Percentiles rank a stretch among this genome's conserved stretches.
Conservation (phyloP, 1,140 invertebrate species). For the Phymastichus coffea region DNA sequence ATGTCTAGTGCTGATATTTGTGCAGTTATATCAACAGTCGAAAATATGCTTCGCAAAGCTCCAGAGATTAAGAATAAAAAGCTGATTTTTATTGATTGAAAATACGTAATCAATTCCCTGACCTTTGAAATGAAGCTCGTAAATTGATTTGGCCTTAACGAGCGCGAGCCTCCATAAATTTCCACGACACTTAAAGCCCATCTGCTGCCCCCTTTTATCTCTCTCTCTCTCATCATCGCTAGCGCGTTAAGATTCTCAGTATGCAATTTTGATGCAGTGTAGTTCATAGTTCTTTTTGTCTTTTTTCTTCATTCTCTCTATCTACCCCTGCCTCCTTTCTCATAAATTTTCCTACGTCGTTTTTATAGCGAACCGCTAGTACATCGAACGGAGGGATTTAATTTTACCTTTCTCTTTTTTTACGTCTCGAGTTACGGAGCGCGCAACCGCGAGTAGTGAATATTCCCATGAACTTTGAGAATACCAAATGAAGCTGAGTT, state of each 20-base stretch:
- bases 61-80: too few species aligned
- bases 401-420: background rate
- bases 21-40: too few species aligned
- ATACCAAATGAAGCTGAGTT: constrained; percentile 11
- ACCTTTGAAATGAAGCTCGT: constrained; percentile 5
- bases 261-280: constrained; percentile 24
- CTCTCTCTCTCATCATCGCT: background rate
- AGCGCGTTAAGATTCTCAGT: constrained; percentile 14
- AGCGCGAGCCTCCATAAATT: constrained; percentile 19
- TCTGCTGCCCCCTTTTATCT: constrained; percentile 11
- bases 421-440: background rate
- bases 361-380: constrained; percentile 2
- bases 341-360: constrained; percentile 19
- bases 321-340: background rate
- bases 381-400: constrained; percentile 21
- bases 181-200: constrained; percentile 16
- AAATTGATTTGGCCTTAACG: constrained; percentile 21
- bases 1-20: too few species aligned
- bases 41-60: background rate
- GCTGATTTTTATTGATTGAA: too few species aligned
- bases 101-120: too few species aligned
- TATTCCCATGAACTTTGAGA: background rate
- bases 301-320: background rate
- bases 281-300: background rate
- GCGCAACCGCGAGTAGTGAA: background rate